Evolutionary conservation across 2,113 vertebrate species (phyloP), one percentile per base, ranked within the genome.

Genomic region (Sprattus sprattus): DNA sequence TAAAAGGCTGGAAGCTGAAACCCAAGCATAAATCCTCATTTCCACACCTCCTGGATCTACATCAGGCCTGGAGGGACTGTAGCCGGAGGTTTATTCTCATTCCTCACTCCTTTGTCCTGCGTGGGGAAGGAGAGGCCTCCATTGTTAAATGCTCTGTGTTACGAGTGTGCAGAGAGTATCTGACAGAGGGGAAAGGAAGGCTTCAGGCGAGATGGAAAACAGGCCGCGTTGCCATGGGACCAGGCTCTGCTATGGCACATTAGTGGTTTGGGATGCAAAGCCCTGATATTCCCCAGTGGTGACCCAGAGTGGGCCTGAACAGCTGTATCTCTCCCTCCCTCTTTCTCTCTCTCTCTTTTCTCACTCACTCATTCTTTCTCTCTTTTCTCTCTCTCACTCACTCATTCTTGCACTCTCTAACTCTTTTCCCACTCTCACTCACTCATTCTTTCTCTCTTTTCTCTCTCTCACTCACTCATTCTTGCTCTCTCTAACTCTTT

Each of bases 201-300:
- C 16, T 3, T 10, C 11, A 39, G 71, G 32, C 28, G 28, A 78
- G 28, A 39, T 78, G 71, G 64, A 78, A 78, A 78, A 44, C 71
- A 78, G 71, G 71, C 71, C 2, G 28, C 10, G 28, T 4, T 39
- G 71, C 71, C 71, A 78, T 78, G 71, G 71, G 25, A 78, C 71
- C 11, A 16, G 32, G 28, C 71, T 78, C 71, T 32, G 32, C 32
- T 78, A 78, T 78, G 71, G 28, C 28, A 78, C 71, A 78, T 78
- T 78, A 78, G 71, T 39, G 71, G 71, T 78, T 18, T 13, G 71
- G 71, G 71, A 39, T 78, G 71, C 4, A 78, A 39, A 78, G 71
- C 11, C 2, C 71, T 32, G 71, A 32, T 78, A 78, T 78, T 44
- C 28, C 71, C 71, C 71, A 78, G 32, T 32, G 32, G 71, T 11